phyloP scores from a whole-genome alignment of 1,140 invertebrate species.

The Orchestia grillus region DNA sequence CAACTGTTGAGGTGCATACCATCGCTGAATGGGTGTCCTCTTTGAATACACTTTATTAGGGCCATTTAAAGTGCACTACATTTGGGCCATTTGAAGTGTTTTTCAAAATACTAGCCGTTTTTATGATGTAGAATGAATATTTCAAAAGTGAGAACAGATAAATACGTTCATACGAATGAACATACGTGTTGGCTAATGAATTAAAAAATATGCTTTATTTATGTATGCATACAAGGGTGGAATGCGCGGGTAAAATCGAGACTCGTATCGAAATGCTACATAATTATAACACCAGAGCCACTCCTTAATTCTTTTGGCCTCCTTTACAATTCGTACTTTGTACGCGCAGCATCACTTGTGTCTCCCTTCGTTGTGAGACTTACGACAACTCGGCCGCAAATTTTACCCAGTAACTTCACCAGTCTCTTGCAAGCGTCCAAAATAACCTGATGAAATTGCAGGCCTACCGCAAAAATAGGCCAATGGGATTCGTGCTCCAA shows the following conservation, averaged over 20 bases:
- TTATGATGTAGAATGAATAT: too few species aligned
- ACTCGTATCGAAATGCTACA: not conserved
- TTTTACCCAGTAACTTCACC: not conserved
- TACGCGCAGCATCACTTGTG: not conserved
- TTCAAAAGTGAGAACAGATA: too few species aligned
- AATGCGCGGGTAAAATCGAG: not conserved
- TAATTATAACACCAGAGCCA: not conserved
- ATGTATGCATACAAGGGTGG: not conserved
- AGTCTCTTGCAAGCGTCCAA: not conserved
- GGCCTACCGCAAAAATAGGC: not conserved
- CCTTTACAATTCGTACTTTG: not conserved
- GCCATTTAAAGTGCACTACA: too few species aligned
- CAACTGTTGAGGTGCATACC: too few species aligned
- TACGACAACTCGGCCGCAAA: not conserved
- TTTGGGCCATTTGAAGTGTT: too few species aligned
- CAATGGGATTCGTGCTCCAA: not conserved
- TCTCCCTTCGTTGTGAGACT: not conserved
- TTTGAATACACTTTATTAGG: too few species aligned
- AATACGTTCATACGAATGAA: too few species aligned
- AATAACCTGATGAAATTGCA: constrained; percentile 50
- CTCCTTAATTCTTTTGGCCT: not conserved
- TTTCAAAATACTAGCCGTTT: too few species aligned
- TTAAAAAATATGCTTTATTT: too few species aligned
- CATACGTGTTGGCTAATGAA: too few species aligned
- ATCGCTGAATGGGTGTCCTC: too few species aligned